phyloP scores from a whole-genome alignment of 2,888 invertebrate species.

The Scaeva pyrastri region DNA sequence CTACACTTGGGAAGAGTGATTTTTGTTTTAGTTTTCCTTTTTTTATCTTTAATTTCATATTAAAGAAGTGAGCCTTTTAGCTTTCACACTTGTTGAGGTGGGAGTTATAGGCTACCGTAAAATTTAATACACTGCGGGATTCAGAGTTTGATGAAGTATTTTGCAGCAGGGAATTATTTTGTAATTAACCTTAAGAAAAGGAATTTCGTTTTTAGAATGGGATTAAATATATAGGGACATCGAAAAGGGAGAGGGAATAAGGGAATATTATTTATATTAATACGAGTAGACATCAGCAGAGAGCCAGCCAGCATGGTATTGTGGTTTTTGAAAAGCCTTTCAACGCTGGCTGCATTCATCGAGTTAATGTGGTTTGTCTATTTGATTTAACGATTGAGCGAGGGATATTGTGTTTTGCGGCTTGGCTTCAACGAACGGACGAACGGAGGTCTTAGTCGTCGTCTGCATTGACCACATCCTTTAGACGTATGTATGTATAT shows the following conservation, averaged over 20 bases:
- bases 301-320: not conserved
- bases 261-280: not conserved
- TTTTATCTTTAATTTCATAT: not conserved
- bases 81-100: conserved; percentile 58
- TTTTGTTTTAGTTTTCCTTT: not conserved
- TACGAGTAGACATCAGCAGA: not conserved
- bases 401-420: not conserved
- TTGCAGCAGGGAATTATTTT: conserved; percentile 58
- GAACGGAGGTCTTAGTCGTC: too few species aligned
- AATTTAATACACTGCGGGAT: conserved; percentile 62
- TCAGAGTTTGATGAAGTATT: conserved; percentile 51
- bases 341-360: not conserved
- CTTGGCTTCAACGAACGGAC: too few species aligned
- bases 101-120: conserved; percentile 24
- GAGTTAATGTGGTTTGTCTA: not conserved
- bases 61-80: conserved; percentile 38
- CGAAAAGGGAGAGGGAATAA: conserved; percentile 16
- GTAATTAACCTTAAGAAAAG: conserved; percentile 65
- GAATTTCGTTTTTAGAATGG: conserved; percentile 6
- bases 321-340: not conserved
- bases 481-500: too few species aligned
- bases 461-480: too few species aligned
- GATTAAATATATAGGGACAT: not conserved
- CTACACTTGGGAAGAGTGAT: not conserved
- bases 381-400: not conserved